These are phyloP conservation scores for Aramus guarauna DNA, from an alignment of 2,113 vertebrate species.

Conservation along the genomic window DNA sequence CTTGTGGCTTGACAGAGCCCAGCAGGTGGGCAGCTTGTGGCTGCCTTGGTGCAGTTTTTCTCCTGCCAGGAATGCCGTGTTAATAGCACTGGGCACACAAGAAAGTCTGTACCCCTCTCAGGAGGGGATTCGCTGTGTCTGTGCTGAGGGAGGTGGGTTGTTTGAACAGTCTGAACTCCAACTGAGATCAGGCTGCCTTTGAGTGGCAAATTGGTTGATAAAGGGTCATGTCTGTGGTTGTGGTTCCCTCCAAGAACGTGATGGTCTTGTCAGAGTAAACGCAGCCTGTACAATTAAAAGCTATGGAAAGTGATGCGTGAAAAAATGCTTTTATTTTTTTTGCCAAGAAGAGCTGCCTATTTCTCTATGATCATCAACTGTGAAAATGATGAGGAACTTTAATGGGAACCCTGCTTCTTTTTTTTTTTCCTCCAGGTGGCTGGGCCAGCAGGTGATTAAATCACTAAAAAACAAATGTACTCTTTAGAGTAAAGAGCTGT, in stretches of 20 bases:
- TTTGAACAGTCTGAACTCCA: neutral
- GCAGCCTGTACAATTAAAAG: neutral
- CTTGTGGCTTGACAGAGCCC: neutral
- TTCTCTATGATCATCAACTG: neutral
- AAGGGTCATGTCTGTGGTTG: neutral
- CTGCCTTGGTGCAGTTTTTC: neutral
- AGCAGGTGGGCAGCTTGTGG: neutral
- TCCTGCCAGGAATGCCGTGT: neutral
- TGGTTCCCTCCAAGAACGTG: fast-evolving
- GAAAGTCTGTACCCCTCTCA: neutral
- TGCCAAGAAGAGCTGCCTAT: neutral
- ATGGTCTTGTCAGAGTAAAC: neutral
- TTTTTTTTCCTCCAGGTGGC: neutral
- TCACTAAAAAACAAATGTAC: neutral
- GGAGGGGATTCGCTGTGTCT: neutral
- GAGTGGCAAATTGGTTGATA: neutral
- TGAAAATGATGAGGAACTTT: neutral
- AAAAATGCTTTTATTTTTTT: neutral
- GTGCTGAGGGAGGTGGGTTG: neutral
- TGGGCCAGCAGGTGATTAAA: neutral
- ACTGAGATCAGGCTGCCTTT: neutral
- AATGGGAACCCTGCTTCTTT: neutral
- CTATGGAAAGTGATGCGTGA: neutral
- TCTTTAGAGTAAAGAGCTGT: neutral
- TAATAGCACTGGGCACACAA: neutral